phyloP scores from a whole-genome alignment of 2,113 vertebrate species.

The Vireo altiloquus region DNA sequence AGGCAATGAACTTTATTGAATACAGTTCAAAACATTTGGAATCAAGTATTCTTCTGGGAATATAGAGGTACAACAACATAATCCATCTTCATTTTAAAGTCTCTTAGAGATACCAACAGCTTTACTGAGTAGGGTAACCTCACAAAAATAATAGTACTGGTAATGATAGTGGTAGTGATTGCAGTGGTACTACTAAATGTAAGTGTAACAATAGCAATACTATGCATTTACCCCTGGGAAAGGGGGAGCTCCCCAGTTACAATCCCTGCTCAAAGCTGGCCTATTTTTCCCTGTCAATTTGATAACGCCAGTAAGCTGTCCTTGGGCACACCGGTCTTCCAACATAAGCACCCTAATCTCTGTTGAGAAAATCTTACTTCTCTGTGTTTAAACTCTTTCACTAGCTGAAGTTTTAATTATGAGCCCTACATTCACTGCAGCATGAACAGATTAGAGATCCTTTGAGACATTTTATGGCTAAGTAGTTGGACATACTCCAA shows the following conservation, averaged over 20 bases:
- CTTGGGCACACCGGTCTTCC: not conserved
- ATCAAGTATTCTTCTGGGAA: not conserved
- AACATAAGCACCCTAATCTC: not conserved
- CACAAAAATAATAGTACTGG: not conserved
- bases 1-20: not conserved
- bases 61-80: not conserved
- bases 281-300: not conserved
- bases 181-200: not conserved
- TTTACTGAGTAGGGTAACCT: not conserved
- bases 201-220: not conserved
- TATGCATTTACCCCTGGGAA: not conserved
- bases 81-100: not conserved
- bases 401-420: not conserved
- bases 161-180: not conserved
- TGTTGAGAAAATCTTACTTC: not conserved
- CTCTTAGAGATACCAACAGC: not conserved
- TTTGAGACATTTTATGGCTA: not conserved
- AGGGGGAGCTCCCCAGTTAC: not conserved
- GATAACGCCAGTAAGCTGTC: not conserved
- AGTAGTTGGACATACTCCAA: not conserved
- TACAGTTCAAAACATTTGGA: not conserved
- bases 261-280: not conserved
- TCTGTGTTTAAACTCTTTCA: not conserved
- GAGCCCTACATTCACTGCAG: not conserved
- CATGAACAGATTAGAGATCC: not conserved